phyloP scores from a whole-genome alignment of 2,113 vertebrate species.

The Chaetodon trifascialis region DNA sequence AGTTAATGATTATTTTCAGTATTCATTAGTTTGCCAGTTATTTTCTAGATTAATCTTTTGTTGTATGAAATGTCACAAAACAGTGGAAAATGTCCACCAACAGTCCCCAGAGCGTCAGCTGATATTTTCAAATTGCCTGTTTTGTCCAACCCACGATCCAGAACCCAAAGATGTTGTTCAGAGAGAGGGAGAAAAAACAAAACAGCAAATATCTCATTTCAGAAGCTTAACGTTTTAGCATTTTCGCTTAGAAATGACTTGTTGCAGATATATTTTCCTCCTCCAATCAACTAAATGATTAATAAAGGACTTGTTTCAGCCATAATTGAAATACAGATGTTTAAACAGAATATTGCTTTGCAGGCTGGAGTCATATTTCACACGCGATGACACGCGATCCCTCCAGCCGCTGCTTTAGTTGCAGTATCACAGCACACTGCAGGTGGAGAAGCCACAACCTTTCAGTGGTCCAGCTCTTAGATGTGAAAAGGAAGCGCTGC shows the following conservation, averaged over 20 bases:
- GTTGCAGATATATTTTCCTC: not conserved
- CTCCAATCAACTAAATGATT: not conserved
- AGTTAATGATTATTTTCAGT: too few species aligned
- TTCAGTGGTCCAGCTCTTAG: not conserved
- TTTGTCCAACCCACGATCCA: not conserved
- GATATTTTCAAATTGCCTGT: not conserved
- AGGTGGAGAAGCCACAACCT: not conserved
- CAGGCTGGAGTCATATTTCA: not conserved
- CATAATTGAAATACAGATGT: not conserved
- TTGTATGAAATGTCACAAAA: not conserved
- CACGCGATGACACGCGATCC: not conserved
- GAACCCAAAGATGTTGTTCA: not conserved
- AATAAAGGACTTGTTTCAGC: not conserved
- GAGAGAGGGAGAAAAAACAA: too few species aligned
- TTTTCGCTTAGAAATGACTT: not conserved
- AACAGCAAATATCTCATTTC: not conserved
- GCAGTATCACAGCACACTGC: not conserved
- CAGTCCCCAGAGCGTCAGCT: not conserved
- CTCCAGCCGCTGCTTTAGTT: not conserved
- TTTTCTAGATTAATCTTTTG: not conserved
- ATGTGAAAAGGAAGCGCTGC: not conserved
- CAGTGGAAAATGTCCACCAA: not conserved
- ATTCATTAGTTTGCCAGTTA: not conserved
- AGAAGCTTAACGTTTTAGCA: not conserved
- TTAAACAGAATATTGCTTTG: not conserved